These are phyloP conservation scores for Alligator sinensis DNA, from an alignment of 2,113 vertebrate genomes.

Conservation along the genomic window DNA sequence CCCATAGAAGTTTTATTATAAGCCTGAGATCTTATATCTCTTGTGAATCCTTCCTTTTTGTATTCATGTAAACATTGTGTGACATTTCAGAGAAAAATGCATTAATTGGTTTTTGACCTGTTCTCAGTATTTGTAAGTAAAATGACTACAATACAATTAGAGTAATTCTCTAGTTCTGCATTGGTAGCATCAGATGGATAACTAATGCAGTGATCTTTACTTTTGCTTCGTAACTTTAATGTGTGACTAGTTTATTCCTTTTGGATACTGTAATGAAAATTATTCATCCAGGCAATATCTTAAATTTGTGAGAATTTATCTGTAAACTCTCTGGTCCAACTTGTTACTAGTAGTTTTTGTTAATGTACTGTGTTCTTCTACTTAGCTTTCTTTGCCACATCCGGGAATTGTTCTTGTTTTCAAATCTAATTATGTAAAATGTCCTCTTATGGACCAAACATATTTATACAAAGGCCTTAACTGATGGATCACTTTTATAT, in stretches of 20 bases:
- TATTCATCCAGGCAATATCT: neutral
- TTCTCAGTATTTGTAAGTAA: constrained; percentile 15
- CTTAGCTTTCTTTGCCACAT: constrained; percentile 7
- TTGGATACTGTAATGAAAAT: neutral
- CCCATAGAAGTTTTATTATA: neutral
- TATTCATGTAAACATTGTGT: neutral
- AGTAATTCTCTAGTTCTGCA: neutral
- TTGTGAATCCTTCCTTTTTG: neutral
- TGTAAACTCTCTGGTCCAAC: neutral
- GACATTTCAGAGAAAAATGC: constrained; percentile 8
- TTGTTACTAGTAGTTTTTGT: neutral
- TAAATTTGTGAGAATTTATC: neutral
- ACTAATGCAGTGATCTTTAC: neutral
- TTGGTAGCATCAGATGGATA: neutral
- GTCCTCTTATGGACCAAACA: constrained; percentile 25
- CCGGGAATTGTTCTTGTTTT: neutral
- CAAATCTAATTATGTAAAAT: neutral
- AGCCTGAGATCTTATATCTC: neutral
- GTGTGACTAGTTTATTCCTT: neutral
- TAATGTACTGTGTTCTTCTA: neutral
- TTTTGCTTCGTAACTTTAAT: neutral
- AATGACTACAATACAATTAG: neutral
- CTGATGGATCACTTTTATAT: constrained; percentile 25
- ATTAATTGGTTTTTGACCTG: neutral
- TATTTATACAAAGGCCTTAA: constrained; percentile 19